Percentiles rank a stretch among this genome's conserved stretches.
Evolutionary conservation across 2,797 vertebrate genomes (phyloP).

Genomic region (Darevskia nairensis): DNA sequence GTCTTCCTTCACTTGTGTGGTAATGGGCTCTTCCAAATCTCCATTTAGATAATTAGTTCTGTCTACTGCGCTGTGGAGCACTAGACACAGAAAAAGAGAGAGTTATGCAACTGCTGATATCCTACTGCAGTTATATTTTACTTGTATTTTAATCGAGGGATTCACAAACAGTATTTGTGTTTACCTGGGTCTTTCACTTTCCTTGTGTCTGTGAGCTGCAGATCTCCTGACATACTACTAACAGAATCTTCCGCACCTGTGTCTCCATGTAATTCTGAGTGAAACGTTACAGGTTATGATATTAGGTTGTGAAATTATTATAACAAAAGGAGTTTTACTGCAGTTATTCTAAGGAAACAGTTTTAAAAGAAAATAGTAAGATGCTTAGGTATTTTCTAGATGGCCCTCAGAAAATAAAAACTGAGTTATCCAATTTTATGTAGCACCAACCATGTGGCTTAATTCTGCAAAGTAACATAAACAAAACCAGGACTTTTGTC

Average conservation of each 20-base stretch:
- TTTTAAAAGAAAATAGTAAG: not conserved
- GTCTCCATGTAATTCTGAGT: slow-evolving; percentile 67
- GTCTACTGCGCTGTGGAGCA: slow-evolving; percentile 23
- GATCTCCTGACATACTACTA: slow-evolving; percentile 66
- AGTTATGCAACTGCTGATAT: not conserved
- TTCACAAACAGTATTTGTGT: slow-evolving; percentile 25
- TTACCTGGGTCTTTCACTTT: slow-evolving; percentile 72
- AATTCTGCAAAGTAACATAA: not conserved
- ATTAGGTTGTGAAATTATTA: slow-evolving; percentile 23
- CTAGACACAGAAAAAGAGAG: accelerated
- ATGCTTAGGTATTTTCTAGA: too few relatives aligned
- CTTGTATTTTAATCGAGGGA: slow-evolving; percentile 18
- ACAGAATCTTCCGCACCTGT: slow-evolving; percentile 65
- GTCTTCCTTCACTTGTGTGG: slow-evolving; percentile 31
- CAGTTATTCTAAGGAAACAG: not conserved
- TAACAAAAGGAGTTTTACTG: not conserved
- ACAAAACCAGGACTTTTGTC: not conserved
- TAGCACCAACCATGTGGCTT: not conserved
- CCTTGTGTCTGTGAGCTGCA: slow-evolving; percentile 58
- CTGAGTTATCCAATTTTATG: not conserved
- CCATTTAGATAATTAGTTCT: slow-evolving; percentile 40
- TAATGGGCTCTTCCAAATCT: not conserved
- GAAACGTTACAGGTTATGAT: slow-evolving; percentile 58
- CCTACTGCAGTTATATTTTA: too few relatives aligned
- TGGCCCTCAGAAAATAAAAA: not conserved